phyloP scores from a whole-genome alignment of 2,888 invertebrate genomes.

The Andrena hattorfiana region DNA sequence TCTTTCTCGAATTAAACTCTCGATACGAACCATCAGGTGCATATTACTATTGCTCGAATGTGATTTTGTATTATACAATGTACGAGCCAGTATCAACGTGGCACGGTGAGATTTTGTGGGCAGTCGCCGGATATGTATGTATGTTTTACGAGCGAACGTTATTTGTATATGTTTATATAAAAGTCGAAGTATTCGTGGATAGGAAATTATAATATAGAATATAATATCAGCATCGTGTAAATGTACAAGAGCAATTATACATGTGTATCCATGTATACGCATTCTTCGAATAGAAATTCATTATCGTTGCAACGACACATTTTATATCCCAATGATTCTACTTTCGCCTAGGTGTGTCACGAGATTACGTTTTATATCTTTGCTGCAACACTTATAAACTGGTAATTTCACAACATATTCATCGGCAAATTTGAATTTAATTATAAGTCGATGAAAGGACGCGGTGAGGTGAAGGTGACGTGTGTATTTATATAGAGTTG shows the following conservation, averaged over 20 bases:
- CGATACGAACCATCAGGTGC: not conserved
- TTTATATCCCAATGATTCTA: not conserved
- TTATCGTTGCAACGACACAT: constrained; percentile 4
- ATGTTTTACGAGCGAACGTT: not conserved
- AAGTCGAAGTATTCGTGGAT: constrained; percentile 26
- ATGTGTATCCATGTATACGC: constrained; percentile 5
- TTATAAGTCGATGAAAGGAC: not conserved
- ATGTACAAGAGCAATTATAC: constrained; percentile 14
- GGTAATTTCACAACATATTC: not conserved
- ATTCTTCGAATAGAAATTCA: constrained; percentile 24
- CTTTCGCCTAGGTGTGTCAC: not conserved
- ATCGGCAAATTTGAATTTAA: not conserved
- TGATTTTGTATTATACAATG: constrained; percentile 1
- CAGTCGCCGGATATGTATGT: not conserved
- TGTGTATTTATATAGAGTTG: too few relatives aligned
- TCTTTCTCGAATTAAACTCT: not conserved
- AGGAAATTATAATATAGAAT: constrained; percentile 25
- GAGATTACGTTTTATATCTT: not conserved
- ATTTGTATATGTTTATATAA: constrained; percentile 36
- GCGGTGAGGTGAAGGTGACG: too few relatives aligned
- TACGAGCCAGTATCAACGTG: not conserved
- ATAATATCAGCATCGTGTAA: constrained; percentile 4
- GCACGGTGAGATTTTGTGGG: not conserved
- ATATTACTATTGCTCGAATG: not conserved
- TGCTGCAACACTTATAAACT: not conserved